Percentiles rank a stretch among this genome's conserved stretches.
Conservation (phyloP, 2,113 vertebrate genomes). For the Myrmecobius fasciatus region DNA sequence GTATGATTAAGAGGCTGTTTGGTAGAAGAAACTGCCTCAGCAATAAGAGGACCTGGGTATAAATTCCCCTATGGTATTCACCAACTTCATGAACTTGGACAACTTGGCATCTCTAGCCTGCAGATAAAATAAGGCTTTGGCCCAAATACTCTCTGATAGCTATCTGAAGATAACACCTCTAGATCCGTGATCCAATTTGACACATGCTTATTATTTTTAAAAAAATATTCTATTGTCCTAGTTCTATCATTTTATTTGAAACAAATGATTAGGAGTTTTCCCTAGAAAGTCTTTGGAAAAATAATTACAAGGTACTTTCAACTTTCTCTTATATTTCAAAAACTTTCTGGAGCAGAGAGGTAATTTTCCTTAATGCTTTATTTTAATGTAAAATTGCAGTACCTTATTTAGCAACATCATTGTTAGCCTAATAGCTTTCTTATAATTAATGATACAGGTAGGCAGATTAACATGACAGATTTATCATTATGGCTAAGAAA, state of each 20-base stretch:
- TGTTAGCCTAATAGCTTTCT: conserved; percentile 72
- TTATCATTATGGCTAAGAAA: conserved; percentile 68
- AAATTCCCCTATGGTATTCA: neutral
- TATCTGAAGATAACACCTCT: neutral
- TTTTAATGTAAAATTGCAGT: conserved; percentile 58
- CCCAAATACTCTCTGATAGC: neutral
- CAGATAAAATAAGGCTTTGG: neutral
- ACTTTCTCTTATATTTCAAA: conserved; percentile 68
- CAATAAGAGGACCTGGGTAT: neutral
- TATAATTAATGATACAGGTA: conserved; percentile 69
- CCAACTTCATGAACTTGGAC: neutral
- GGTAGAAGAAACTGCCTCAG: neutral
- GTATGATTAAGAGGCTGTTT: neutral
- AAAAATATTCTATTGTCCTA: neutral
- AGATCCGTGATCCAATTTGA: neutral
- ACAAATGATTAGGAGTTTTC: neutral
- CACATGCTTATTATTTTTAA: neutral
- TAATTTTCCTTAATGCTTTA: conserved; percentile 72
- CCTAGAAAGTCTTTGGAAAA: conserved; percentile 36
- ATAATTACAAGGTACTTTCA: conserved; percentile 52
- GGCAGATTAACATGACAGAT: conserved; percentile 62
- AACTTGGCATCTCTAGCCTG: neutral
- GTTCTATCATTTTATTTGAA: conserved; percentile 41
- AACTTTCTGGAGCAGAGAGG: conserved; percentile 67
- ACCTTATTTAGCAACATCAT: conserved; percentile 69